Evolutionary conservation across 2,797 vertebrate genomes (phyloP).

Genomic region (Champsocephalus gunnari): DNA sequence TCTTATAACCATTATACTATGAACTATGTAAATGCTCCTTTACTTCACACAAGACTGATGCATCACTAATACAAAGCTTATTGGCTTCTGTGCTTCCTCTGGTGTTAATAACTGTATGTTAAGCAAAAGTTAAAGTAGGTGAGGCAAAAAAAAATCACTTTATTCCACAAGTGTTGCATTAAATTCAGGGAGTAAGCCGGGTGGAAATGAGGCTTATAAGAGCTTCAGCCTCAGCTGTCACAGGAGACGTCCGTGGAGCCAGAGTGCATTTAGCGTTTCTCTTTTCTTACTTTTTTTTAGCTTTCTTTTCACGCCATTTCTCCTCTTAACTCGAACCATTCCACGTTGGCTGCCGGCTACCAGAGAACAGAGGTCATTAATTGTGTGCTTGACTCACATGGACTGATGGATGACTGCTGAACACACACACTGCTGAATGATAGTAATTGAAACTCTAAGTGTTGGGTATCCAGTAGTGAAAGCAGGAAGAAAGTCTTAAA

Average conservation of each 20-base stretch:
- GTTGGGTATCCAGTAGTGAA: conserved; percentile 76
- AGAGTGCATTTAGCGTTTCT: conserved; percentile 57
- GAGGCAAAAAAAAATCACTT: conserved; percentile 29
- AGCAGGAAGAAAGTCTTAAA: conserved; percentile 83
- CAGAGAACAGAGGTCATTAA: conserved; percentile 72
- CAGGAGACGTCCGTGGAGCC: conserved; percentile 69
- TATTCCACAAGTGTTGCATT: conserved; percentile 63
- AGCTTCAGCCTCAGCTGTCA: conserved; percentile 57
- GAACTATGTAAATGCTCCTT: not conserved
- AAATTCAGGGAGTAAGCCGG: conserved; percentile 54
- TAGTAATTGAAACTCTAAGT: conserved; percentile 76
- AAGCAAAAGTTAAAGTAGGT: conserved; percentile 44
- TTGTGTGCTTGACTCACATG: conserved; percentile 61
- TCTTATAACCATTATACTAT: not conserved
- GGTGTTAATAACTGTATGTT: conserved; percentile 22
- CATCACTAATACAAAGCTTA: not conserved
- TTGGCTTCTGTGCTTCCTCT: conserved; percentile 26
- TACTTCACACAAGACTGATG: not conserved
- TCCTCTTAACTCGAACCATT: conserved; percentile 81
- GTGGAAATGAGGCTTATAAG: conserved; percentile 68
- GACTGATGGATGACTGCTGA: conserved; percentile 32
- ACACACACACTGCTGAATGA: conserved; percentile 42
- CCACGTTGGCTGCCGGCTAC: conserved; percentile 70
- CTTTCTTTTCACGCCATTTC: conserved; percentile 77
- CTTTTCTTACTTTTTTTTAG: conserved; percentile 18